Evolutionary conservation across 2,888 invertebrate species (phyloP).

Genomic region (Omphaloscelis lunosa): DNA sequence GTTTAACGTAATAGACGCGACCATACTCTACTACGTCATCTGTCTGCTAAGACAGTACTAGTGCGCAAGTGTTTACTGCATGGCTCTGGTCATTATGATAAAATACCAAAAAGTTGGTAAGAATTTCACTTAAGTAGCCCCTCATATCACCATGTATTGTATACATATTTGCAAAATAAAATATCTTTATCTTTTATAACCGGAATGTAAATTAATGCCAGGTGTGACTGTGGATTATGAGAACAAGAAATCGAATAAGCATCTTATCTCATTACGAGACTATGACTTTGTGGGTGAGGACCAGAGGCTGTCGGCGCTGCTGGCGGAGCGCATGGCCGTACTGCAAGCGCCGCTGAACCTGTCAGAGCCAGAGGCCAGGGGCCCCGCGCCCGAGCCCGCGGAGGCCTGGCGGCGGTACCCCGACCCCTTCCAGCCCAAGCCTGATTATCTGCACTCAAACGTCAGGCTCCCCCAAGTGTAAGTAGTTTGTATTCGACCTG

Average conservation of each 20-base stretch:
- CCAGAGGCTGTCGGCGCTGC: constrained; percentile 31
- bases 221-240: constrained; percentile 8
- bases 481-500: not conserved
- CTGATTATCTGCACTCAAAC: constrained; percentile 17
- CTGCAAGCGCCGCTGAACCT: constrained; percentile 3
- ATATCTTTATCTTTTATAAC: not conserved
- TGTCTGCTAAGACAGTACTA: not conserved
- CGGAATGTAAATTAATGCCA: not conserved
- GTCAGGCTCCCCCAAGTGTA: constrained; percentile 6
- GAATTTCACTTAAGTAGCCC: too few relatives aligned
- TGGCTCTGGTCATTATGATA: not conserved
- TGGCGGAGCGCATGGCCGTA: constrained; percentile 43
- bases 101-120: not conserved
- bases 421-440: too few relatives aligned
- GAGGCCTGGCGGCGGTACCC: not conserved
- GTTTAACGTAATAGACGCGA: not conserved
- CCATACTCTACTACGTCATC: not conserved
- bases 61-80: not conserved
- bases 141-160: too few relatives aligned
- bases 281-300: constrained; percentile 63
- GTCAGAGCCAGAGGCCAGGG: not conserved
- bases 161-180: too few relatives aligned
- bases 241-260: constrained; percentile 1
- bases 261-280: constrained; percentile 53
- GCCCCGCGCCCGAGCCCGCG: not conserved